Evolutionary conservation across 2,888 invertebrate genomes (phyloP), one percentile per base, ranked within the genome.

Genomic region (Cheilosia impressa): DNA sequence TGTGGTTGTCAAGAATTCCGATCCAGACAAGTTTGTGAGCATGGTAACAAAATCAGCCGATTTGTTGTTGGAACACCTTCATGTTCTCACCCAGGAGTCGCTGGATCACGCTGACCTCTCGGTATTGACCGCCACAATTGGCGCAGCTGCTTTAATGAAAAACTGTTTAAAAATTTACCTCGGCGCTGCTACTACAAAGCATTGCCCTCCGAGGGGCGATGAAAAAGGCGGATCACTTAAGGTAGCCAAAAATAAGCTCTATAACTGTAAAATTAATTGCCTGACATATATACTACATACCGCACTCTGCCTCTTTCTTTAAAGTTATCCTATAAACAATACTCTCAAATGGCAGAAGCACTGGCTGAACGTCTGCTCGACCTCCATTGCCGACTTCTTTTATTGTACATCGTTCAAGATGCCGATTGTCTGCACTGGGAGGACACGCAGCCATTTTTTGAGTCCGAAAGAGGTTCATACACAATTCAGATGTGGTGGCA

Each of bases 401-500:
- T 96, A 0, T 92, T 97, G 22, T 97, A 97, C 88, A 95, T 97
- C 65, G 93, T 97, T 10, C 97, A 97, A 91, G 97, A 97, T 91
- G 95, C 96, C 0, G 96, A 96, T 38, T 96, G 96, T 0, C 93
- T 97, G 45, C 94, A 96, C 84, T 96, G 96, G 94, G 95, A 96
- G 88, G 95, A 94, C 78, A 93, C 93, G 52, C 92, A 93, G 0
- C 93, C 94, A 0, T 96, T 96, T 89, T 95, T 95, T 88, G 95
- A 95, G 90, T 95, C 94, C 0, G 96, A 96, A 90, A 93, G 96
- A 15, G 96, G 96, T 3, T 96, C 97, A 3, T 97, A 96, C 50
- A 95, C 96, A 1, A 94, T 97, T 84, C 97, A 97, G 90, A 97
- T 97, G 94, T 97, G 97, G 97, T 96, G 97, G 96, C 93, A 96